phyloP scores from a whole-genome alignment of 2,888 invertebrate species.

The Drosophila maculinotata region DNA sequence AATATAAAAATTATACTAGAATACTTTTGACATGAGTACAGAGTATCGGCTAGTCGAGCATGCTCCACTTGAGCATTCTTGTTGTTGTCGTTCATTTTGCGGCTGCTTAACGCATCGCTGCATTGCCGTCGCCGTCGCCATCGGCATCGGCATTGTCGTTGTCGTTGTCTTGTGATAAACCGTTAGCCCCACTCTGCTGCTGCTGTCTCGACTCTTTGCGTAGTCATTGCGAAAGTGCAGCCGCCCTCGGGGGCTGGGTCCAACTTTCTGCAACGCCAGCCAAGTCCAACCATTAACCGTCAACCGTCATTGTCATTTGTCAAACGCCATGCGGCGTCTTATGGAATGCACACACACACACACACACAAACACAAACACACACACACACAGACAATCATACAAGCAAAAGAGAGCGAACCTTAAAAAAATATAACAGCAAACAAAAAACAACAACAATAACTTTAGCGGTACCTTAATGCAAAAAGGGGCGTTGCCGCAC shows the following conservation, averaged over 20 bases:
- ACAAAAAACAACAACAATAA: slow-evolving; percentile 33
- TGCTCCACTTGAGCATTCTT: neutral
- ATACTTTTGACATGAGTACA: too few relatives aligned
- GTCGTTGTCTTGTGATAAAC: slow-evolving; percentile 47
- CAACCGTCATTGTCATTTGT: slow-evolving; percentile 66
- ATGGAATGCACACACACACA: slow-evolving; percentile 50
- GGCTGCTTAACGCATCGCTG: slow-evolving; percentile 63
- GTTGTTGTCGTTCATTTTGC: slow-evolving; percentile 30
- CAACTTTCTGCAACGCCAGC: slow-evolving; percentile 63
- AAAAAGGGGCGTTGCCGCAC: slow-evolving; percentile 57
- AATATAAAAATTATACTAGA: too few relatives aligned
- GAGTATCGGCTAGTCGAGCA: slow-evolving; percentile 9
- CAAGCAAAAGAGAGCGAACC: slow-evolving; percentile 35
- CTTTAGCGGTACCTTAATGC: slow-evolving; percentile 56
- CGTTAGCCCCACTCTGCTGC: slow-evolving; percentile 45
- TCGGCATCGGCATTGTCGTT: slow-evolving; percentile 13
- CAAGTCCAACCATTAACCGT: slow-evolving; percentile 57
- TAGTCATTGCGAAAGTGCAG: slow-evolving; percentile 63
- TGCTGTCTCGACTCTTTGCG: slow-evolving; percentile 26
- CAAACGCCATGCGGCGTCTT: slow-evolving; percentile 63
- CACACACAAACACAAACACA: slow-evolving; percentile 12
- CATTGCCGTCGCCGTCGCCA: slow-evolving; percentile 28
- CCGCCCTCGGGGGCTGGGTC: slow-evolving; percentile 57
- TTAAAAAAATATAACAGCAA: slow-evolving; percentile 34
- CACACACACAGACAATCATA: too few relatives aligned